Base-by-base conservation (phyloP, 2,888 invertebrate genomes). In the Amphiduros pacificus region DNA sequence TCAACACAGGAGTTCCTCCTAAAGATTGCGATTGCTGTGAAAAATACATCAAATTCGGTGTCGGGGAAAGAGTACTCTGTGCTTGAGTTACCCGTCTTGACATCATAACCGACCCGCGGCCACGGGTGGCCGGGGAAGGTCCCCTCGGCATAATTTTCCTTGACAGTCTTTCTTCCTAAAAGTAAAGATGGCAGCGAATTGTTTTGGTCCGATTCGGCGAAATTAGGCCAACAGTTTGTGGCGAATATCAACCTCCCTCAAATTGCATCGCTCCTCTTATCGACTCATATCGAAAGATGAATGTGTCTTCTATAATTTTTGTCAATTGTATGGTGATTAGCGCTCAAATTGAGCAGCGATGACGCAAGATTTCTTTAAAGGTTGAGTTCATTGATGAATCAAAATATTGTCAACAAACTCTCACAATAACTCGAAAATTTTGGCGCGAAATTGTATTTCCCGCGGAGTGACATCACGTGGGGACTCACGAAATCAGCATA, bases 391-490 rank as follows among this genome's bases (percentile, higher is more conserved):
- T 32, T n/a, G n/a, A 11, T 40, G n/a, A 11, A 56, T 44, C 26
- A 27, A 27, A 14, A n/a, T 29, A 56, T 48, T 40, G 3, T 28
- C n/a, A 28, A 52, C 11, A 20, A 4, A 58, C 24, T 31, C n/a
- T 41, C 29, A 58, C 58, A 58, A 58, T 50, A 27, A 29, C 6
- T 29, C 6, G 3, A 6, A 26, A 22, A 58, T 40, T 60, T 73
- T 75, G 76, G 78, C 78, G 78, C 77, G 75, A 78, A 78, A 74
- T 78, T 71, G 66, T 77, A 78, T 77, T 78, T 78, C 78, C 76
- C 78, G 78, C 78, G 72, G 70, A 61, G 51, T 71, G 71, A 74
- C 75, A 72, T 76, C 73, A 72, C 66, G 51, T 61, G 55, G 49
- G 32, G 31, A 3, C n/a, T 51, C 52, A 68, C 61, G 49, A 59